Conservation (phyloP, 2,888 invertebrate species). For the Dicyrtomina minuta region DNA sequence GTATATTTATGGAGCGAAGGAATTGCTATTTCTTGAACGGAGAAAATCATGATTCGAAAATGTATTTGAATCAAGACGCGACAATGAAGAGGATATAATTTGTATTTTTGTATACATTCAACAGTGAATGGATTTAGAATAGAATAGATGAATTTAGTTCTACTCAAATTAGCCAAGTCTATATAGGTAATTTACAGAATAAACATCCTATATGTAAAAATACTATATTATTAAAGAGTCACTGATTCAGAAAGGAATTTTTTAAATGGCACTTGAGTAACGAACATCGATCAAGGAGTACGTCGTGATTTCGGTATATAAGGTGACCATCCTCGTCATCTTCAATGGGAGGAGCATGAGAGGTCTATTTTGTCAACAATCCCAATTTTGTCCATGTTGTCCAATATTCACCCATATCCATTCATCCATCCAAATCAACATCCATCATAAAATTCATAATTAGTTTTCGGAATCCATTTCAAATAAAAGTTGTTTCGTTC, state of each 20-base stretch:
- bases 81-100: too few species aligned
- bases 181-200: too few species aligned
- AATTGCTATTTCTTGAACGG: too few species aligned
- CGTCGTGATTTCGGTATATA: slow-evolving; percentile 98
- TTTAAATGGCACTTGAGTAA: slow-evolving; percentile 34
- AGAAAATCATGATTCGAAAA: too few species aligned
- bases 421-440: slow-evolving; percentile 20
- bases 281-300: slow-evolving; percentile 95
- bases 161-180: too few species aligned
- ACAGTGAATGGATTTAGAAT: too few species aligned
- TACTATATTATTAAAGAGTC: slow-evolving; percentile 1
- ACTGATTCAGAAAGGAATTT: slow-evolving; percentile 20
- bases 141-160: too few species aligned
- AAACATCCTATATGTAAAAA: too few species aligned
- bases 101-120: too few species aligned
- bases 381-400: too few species aligned
- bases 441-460: not conserved
- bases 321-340: slow-evolving; percentile 99
- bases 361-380: slow-evolving; percentile 65
- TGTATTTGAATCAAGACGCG: too few species aligned
- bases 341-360: slow-evolving; percentile 89
- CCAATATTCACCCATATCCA: slow-evolving; percentile 15
- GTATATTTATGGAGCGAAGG: too few species aligned
- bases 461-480: not conserved
- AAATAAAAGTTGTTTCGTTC: not conserved